Base-by-base conservation (phyloP, 2,113 vertebrate species). In the Neomonachus schauinslandi region DNA sequence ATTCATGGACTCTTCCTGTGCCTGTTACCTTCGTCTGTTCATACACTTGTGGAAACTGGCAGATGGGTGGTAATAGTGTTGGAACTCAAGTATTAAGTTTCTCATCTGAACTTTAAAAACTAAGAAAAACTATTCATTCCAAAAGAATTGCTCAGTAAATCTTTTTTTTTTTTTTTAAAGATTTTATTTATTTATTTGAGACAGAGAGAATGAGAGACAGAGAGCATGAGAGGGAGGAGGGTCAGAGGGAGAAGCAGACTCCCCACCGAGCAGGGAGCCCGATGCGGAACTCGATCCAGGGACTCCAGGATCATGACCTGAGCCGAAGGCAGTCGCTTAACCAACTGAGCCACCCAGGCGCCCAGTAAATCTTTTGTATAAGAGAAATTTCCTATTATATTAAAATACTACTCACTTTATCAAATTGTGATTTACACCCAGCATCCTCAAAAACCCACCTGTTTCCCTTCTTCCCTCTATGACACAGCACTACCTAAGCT, bases 361-460 rank as follows among this genome's bases (percentile, higher is more conserved):
- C n/a, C n/a, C n/a, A n/a, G n/a, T n/a, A n/a, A n/a, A n/a, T 59
- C 61, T 83, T 89, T 77, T 63, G 36, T 76, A 22, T 76, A 51
- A 57, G 24, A 49, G 59, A 95, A 82, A 36, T 93, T 3, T 51
- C 49, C 65, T 94, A 0, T 84, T 97, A 12, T 91, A 4, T 91
- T 84, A 67, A 83, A 94, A 67, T 53, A 14, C 61, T 65, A 61
- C 61, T 91, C 74, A 71, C 16, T 94, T 96, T 51, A 65, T 88
- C 39, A 85, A 63, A 26, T 74, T 85, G 14, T 72, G 57, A 33
- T 97, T 86, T 90, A 88, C 1, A 72, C 42, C 26, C 31, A 83
- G 21, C 55, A 82, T 86, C 65, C 19, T 95, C 28, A 57, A 21
- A 72, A 93, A 84, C 33, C 26, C 19, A 19, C 65, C 49, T 61